phyloP scores from a whole-genome alignment of 2,113 vertebrate genomes.

The Oreochromis aureus region DNA sequence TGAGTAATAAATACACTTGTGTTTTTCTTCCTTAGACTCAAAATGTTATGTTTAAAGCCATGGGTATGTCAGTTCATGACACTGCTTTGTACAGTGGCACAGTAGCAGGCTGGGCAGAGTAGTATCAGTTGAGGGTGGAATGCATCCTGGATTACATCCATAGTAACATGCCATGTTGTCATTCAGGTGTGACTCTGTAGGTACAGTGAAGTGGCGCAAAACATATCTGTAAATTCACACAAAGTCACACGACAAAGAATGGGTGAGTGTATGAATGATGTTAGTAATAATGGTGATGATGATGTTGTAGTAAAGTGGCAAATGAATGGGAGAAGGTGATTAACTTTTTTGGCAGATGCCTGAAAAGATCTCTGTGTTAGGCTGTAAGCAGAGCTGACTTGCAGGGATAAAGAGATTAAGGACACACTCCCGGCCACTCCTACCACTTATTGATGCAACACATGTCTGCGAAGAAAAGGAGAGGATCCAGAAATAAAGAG shows the following conservation, averaged over 20 bases:
- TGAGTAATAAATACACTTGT: neutral
- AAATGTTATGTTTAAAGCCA: neutral
- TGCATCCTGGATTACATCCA: neutral
- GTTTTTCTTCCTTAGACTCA: neutral
- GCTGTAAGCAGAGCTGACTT: constrained; percentile 44
- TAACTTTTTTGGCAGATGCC: constrained; percentile 40
- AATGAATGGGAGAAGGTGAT: constrained; percentile 12
- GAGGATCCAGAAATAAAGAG: neutral
- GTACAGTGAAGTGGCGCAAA: neutral
- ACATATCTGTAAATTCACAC: neutral
- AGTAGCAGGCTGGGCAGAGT: neutral
- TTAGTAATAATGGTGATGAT: neutral
- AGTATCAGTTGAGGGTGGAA: neutral
- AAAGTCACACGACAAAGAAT: neutral
- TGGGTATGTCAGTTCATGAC: neutral
- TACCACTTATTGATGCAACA: constrained; percentile 37
- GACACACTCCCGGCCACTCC: constrained; percentile 30
- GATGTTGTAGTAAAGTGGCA: neutral
- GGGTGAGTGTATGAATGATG: neutral
- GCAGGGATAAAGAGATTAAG: constrained; percentile 63
- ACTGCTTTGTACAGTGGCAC: neutral
- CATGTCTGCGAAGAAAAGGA: neutral
- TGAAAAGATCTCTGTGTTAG: constrained; percentile 23
- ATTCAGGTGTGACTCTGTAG: neutral
- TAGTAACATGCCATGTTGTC: neutral